Base-by-base conservation (phyloP, 2,888 invertebrate genomes). In the Monopis laevigella region DNA sequence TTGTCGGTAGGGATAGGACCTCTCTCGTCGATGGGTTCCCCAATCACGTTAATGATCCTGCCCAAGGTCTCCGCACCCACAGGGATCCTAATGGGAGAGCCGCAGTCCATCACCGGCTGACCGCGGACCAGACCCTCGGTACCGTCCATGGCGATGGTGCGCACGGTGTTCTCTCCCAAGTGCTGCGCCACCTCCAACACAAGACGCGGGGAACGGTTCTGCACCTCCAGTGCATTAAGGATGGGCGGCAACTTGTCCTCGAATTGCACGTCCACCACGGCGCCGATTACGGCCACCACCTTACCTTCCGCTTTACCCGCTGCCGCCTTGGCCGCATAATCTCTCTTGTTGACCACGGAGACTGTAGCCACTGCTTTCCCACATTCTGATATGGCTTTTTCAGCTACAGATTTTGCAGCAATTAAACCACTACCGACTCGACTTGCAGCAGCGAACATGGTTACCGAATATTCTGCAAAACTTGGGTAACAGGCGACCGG, bases 201-300 rank as follows among this genome's bases (percentile, higher is more conserved):
- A 43, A 96, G 84, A 48, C 84, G 65, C 26, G 95, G 92, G 44
- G 82, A 77, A 50, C 96, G 89, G 62, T 91, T 89, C 58, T 89
- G 85, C 5, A 98, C 97, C 73, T 98, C 96, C 57, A 98, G 82
- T 43, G 97, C 95, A 83, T 98, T 98, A 47, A 98, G 86, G 71
- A 98, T 98, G 40, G 95, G 89, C 43, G 98, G 98, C 41, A 98
- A 85, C 43, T 86, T 85, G 52, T 93, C 94, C 45, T 96, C 96
- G 65, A 98, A 98, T 69, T 96, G 96, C 7, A 98, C 97, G 68
- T 98, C 98, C 42, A 98, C 97, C 51, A 98, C 97, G 65, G 98
- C 96, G 86, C 97, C 97, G 68, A 98, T 98, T 45, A 98, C 96
- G 41, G 97, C 96, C 28, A 96, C 94, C 49, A 98, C 86, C 66